Evolutionary conservation across 2,113 vertebrate genomes (phyloP).

Genomic region (Columba livia): DNA sequence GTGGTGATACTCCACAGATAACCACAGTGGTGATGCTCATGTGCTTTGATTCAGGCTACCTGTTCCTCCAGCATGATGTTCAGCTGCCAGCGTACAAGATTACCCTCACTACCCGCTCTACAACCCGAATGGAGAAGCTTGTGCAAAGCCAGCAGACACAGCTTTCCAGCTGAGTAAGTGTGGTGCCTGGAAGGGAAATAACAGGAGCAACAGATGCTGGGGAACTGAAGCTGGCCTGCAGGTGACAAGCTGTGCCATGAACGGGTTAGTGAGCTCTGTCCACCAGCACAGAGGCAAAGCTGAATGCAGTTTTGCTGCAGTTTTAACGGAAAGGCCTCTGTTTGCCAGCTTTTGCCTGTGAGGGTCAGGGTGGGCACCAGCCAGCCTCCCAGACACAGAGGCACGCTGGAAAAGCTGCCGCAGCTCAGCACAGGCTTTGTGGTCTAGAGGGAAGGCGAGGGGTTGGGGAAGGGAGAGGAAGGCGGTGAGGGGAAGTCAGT

Average conservation of each 20-base stretch:
- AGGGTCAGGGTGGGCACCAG: background rate
- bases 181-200: background rate
- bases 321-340: background rate
- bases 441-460: background rate
- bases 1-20: no score
- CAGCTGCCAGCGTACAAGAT: background rate
- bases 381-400: background rate
- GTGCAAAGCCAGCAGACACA: background rate
- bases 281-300: background rate
- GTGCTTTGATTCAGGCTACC: background rate
- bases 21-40: background rate
- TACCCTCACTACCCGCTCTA: background rate
- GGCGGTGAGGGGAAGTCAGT: background rate
- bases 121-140: background rate
- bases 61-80: background rate
- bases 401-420: background rate
- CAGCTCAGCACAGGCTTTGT: background rate
- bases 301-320: background rate
- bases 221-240: background rate
- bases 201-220: background rate
- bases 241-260: background rate
- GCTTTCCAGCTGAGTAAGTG: background rate
- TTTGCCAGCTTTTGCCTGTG: background rate
- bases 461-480: slow-evolving; percentile 11
- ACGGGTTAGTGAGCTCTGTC: background rate